Evolutionary conservation across 2,113 vertebrate species (phyloP).

Genomic region (Apteryx owenii): DNA sequence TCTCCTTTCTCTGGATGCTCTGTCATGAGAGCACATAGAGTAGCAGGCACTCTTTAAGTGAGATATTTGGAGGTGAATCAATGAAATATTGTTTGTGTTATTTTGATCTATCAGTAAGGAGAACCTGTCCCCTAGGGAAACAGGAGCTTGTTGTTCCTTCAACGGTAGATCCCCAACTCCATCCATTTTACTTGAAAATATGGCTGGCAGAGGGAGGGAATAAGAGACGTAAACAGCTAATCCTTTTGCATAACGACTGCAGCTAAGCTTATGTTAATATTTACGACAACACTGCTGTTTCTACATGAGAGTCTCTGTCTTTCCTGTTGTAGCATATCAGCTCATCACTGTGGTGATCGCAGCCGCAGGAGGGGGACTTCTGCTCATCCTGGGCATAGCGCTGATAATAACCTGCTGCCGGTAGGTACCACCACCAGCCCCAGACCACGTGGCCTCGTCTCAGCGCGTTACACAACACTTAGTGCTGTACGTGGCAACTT

Average conservation of each 20-base stretch:
- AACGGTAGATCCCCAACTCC: background rate
- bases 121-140: background rate
- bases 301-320: background rate
- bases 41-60: background rate
- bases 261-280: background rate
- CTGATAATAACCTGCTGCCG: conserved; percentile 93
- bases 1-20: background rate
- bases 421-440: conserved; percentile 72
- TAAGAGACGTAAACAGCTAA: background rate
- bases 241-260: background rate
- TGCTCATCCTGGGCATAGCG: conserved; percentile 89
- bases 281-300: background rate
- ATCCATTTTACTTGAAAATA: background rate
- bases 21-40: background rate
- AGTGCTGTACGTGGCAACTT: background rate
- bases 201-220: background rate
- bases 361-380: conserved; percentile 89
- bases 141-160: background rate
- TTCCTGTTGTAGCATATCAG: conserved; percentile 86
- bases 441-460: rapidly evolving
- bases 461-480: background rate
- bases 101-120: background rate
- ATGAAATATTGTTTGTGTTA: background rate
- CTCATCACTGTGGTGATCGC: conserved; percentile 94
- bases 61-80: background rate